These are phyloP conservation scores for Strix aluco DNA, from an alignment of 2,113 vertebrate species.

Conservation along the genomic window DNA sequence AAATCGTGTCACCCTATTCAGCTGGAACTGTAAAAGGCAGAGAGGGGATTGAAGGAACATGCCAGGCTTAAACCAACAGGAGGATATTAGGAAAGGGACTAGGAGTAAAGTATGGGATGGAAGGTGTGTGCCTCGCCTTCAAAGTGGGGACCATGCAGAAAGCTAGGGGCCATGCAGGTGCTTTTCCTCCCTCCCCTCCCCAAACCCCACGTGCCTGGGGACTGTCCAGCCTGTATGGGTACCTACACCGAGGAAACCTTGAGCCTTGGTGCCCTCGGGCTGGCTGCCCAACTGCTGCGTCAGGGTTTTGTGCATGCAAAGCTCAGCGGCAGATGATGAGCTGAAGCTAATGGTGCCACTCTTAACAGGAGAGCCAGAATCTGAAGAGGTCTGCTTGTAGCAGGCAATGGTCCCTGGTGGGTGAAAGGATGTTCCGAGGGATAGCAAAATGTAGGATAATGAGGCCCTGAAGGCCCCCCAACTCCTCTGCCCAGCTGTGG, in stretches of 20 bases:
- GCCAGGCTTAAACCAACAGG: background rate
- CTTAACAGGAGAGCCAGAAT: rapidly evolving
- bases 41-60: background rate
- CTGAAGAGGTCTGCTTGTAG: background rate
- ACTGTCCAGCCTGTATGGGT: background rate
- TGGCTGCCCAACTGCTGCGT: rapidly evolving
- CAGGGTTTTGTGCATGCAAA: background rate
- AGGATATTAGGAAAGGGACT: background rate
- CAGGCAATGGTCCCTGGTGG: background rate
- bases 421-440: background rate
- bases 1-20: background rate
- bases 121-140: background rate
- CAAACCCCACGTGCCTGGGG: rapidly evolving
- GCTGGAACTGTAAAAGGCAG: background rate
- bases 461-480: too few species aligned
- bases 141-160: background rate
- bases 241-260: background rate
- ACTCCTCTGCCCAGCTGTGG: background rate
- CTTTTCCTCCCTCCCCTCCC: background rate
- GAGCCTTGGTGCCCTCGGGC: rapidly evolving
- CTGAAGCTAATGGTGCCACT: background rate
- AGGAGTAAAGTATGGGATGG: background rate
- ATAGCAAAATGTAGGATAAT: rapidly evolving
- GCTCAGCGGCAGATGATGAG: background rate
- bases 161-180: rapidly evolving